These are phyloP conservation scores for Sesia apiformis DNA, from an alignment of 2,888 invertebrate species.

Conservation along the genomic window DNA sequence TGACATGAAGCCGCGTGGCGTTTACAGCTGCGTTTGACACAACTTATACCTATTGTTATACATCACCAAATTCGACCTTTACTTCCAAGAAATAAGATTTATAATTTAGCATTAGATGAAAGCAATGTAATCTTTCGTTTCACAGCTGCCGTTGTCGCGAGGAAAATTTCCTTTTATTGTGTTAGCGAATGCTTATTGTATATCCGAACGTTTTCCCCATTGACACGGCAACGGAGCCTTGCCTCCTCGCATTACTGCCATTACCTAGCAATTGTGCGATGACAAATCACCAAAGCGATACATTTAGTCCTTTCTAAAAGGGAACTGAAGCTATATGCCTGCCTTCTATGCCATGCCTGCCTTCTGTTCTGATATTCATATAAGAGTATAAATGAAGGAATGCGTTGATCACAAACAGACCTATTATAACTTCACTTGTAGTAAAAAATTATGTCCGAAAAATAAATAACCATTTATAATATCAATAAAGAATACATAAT, in stretches of 20 bases:
- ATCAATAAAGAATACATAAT: too few relatives aligned
- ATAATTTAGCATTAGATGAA: constrained; percentile 27
- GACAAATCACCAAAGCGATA: constrained; percentile 56
- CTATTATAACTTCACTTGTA: too few relatives aligned
- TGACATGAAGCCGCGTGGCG: constrained; percentile 30
- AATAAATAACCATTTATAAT: too few relatives aligned
- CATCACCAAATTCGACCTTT: constrained; percentile 24
- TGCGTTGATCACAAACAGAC: too few relatives aligned
- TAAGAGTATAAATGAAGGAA: too few relatives aligned
- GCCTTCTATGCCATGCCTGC: constrained; percentile 35
- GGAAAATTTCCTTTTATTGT: constrained; percentile 63
- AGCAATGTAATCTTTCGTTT: constrained; percentile 41
- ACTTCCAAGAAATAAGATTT: constrained; percentile 27
- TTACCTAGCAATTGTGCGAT: constrained; percentile 52
- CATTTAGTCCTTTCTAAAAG: constrained; percentile 37
- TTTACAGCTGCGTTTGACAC: constrained; percentile 28
- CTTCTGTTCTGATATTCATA: constrained; percentile 5
- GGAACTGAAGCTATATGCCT: constrained; percentile 32
- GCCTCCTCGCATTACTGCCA: constrained; percentile 39
- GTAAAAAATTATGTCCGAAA: too few relatives aligned
- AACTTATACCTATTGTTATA: constrained; percentile 15
- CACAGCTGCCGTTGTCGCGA: constrained; percentile 33
- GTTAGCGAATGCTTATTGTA: constrained; percentile 64
- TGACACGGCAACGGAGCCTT: constrained; percentile 38
- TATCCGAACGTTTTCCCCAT: constrained; percentile 53